Base-by-base conservation (phyloP, 2,888 invertebrate species). In the Thymelicus acteon region DNA sequence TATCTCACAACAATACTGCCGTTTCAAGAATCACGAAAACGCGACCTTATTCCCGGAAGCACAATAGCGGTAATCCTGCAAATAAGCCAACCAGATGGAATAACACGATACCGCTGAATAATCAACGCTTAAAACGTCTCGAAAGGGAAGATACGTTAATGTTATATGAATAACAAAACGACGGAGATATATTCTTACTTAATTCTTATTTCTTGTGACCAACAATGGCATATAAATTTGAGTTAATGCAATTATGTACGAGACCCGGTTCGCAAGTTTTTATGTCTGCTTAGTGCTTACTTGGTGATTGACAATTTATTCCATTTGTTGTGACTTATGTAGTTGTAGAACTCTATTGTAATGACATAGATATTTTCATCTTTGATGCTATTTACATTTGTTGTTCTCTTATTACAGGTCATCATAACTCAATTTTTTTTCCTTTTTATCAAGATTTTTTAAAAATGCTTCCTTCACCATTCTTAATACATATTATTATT, bases 111-210 rank as follows among this genome's bases (percentile, higher is more conserved):
- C 86, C 88, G 88, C 89, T 91, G 92, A 92, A 93, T 93, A 93
- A 93, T 93, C 93, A 93, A 93, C 93, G 91, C 91, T 92, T 92
- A 91, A 91, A 93, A 92, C 91, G 92, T 91, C 92, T 92, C 90
- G 91, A 92, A 92, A 92, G 90, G 92, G 91, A 93, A 92, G 92
- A 93, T 93, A 92, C 91, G 88, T 90, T 91, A 93, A 93, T 90
- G 90, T 89, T 88, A 92, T 92, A 93, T 93, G 93, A 93, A 93
- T 93, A 93, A 91, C 90, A 92, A 93, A 92, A 91, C 90, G 91
- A 91, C 90, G 87, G 86, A 91, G 91, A 91, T 89, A 88, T 90
- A 92, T 92, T 87, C 83, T 87, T 87, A 91, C 91, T 91, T 92
- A 90, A 91, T 91, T 93, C 92, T 90, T 89, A 90, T 89, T 89